Percentiles rank a stretch among this genome's conserved stretches.
These are phyloP conservation scores for Tanypteryx hageni DNA, from an alignment of 2,888 invertebrate species.

Conservation along the genomic window DNA sequence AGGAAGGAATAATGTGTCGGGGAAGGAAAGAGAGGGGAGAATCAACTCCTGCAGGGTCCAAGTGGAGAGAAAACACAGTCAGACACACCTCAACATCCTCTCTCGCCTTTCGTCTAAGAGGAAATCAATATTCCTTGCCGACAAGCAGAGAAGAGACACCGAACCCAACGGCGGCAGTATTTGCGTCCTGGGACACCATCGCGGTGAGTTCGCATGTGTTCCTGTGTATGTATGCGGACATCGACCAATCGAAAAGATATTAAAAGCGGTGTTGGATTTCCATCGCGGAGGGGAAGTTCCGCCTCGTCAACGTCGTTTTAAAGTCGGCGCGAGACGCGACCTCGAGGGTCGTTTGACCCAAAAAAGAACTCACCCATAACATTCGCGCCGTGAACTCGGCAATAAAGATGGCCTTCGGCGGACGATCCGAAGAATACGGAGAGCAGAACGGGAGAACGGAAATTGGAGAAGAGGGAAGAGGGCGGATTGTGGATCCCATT, in stretches of 20 bases:
- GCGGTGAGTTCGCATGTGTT: background rate
- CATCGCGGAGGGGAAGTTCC: background rate
- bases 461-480: too few relatives aligned
- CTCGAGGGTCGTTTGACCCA: too few relatives aligned
- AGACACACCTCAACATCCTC: constrained; percentile 12
- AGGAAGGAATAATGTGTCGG: background rate
- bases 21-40: background rate
- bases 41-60: background rate
- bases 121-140: constrained; percentile 53
- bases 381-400: too few relatives aligned
- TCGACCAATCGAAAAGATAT: too few relatives aligned
- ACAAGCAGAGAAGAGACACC: constrained; percentile 31
- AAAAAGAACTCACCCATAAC: too few relatives aligned
- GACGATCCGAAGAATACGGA: too few relatives aligned
- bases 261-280: background rate
- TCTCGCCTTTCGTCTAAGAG: constrained; percentile 2
- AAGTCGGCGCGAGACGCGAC: too few relatives aligned
- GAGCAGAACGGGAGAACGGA: too few relatives aligned
- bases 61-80: background rate
- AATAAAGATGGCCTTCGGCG: too few relatives aligned
- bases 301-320: background rate
- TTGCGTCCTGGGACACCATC: background rate
- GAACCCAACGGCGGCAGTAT: background rate
- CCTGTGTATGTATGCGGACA: background rate
- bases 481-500: too few relatives aligned